phyloP scores from a whole-genome alignment of 2,113 vertebrate genomes.

The Calyptommatus sinebrachiatus region DNA sequence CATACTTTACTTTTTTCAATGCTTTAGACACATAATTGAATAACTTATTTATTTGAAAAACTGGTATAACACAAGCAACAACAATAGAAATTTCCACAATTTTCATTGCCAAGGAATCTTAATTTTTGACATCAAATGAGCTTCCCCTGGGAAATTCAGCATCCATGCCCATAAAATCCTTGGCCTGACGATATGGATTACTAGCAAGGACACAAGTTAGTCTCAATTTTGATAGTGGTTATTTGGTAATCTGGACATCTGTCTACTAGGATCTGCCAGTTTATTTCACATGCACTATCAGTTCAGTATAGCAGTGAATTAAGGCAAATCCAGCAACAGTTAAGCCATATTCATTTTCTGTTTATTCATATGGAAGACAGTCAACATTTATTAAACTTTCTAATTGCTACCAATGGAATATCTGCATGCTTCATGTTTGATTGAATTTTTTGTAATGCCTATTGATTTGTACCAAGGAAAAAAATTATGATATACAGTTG shows the following conservation, averaged over 20 bases:
- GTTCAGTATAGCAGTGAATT: constrained; percentile 8
- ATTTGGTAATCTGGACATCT: constrained; percentile 26
- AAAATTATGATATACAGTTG: not conserved
- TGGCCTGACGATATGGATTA: not conserved
- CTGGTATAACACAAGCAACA: not conserved
- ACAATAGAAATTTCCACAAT: not conserved
- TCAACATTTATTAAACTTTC: not conserved
- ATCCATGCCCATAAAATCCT: constrained; percentile 16
- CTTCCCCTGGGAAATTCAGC: not conserved
- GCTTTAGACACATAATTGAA: not conserved
- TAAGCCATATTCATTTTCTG: not conserved
- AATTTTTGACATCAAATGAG: not conserved
- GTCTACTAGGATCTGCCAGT: constrained; percentile 14
- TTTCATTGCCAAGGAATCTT: constrained; percentile 8
- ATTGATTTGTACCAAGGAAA: not conserved
- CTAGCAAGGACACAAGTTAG: not conserved
- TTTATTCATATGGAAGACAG: constrained; percentile 1
- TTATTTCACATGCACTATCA: constrained; percentile 6
- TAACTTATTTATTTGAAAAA: constrained; percentile 7
- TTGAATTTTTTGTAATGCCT: not conserved
- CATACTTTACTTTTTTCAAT: constrained; percentile 12
- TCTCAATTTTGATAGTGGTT: not conserved
- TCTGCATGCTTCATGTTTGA: not conserved
- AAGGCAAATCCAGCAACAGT: not conserved
- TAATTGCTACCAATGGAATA: not conserved